phyloP scores from a whole-genome alignment of 2,888 invertebrate species.

The Lymantria dispar region DNA sequence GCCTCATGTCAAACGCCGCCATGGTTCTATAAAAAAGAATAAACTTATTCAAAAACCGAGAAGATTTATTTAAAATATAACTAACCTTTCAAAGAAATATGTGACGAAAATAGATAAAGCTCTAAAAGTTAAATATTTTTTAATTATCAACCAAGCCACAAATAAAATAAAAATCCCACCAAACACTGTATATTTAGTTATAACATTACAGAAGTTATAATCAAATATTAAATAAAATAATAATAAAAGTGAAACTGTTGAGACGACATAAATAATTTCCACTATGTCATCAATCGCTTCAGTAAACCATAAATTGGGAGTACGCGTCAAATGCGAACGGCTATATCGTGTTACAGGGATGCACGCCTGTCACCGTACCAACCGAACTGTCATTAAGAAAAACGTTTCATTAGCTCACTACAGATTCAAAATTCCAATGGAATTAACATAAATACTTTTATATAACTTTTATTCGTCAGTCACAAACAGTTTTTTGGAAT shows the following conservation, averaged over 20 bases:
- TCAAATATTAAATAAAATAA: conserved; percentile 46
- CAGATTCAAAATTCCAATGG: conserved; percentile 19
- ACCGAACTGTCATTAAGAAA: conserved; percentile 46
- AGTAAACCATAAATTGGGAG: conserved; percentile 66
- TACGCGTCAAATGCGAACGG: conserved; percentile 47
- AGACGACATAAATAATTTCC: conserved; percentile 65
- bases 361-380: conserved; percentile 42
- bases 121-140: no score
- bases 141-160: no score
- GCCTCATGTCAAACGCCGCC: no score
- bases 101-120: no score
- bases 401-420: conserved; percentile 30
- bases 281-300: conserved; percentile 70
- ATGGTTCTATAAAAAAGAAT: no score
- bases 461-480: conserved; percentile 17
- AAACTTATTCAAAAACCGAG: no score
- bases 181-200: conserved; percentile 27
- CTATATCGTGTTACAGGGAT: conserved; percentile 56
- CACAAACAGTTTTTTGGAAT: not conserved
- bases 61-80: no score
- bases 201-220: conserved; percentile 53
- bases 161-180: no score
- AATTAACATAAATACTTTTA: conserved; percentile 28
- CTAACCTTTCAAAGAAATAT: no score
- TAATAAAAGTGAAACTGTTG: conserved; percentile 52